A percentile compares a stretch with the other conserved stretches of the same genome.
Conservation (phyloP, 1,140 invertebrate species). For the Papilio polyxenes region DNA sequence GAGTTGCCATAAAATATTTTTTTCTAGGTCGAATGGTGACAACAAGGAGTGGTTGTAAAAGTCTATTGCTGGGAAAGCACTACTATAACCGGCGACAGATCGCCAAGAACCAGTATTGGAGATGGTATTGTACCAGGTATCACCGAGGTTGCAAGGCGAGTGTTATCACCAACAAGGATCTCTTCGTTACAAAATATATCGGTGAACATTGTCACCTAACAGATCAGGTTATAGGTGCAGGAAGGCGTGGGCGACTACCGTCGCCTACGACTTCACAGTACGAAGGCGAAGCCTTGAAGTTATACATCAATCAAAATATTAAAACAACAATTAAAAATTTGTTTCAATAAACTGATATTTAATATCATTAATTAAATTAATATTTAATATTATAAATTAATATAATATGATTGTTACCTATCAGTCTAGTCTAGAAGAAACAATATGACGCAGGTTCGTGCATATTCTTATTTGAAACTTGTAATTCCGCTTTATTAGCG, state of each 20-base stretch:
- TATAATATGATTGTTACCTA: not conserved
- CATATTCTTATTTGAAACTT: not conserved
- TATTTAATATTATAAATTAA: no score
- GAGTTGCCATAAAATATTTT: not conserved
- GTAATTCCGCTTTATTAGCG: no score
- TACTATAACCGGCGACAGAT: slow-evolving; percentile 50
- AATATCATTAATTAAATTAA: no score
- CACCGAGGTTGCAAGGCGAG: slow-evolving; percentile 55
- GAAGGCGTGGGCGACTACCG: not conserved
- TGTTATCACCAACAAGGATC: slow-evolving; percentile 47
- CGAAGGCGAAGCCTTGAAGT: not conserved
- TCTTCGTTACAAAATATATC: slow-evolving; percentile 34
- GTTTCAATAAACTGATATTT: not conserved
- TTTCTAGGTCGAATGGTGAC: slow-evolving; percentile 48
- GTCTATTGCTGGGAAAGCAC: slow-evolving; percentile 42
- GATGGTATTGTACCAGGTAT: slow-evolving; percentile 60
- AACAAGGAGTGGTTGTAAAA: slow-evolving; percentile 42
- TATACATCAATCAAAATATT: slow-evolving; percentile 1
- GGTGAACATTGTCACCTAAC: slow-evolving; percentile 46
- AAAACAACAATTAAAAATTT: not conserved
- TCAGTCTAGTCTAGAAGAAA: not conserved
- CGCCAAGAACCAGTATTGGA: slow-evolving; percentile 38
- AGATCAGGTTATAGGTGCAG: not conserved
- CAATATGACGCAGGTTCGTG: not conserved
- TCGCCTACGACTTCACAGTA: not conserved